Conservation (phyloP, 2,888 invertebrate genomes). For the Mythimna pallens region DNA sequence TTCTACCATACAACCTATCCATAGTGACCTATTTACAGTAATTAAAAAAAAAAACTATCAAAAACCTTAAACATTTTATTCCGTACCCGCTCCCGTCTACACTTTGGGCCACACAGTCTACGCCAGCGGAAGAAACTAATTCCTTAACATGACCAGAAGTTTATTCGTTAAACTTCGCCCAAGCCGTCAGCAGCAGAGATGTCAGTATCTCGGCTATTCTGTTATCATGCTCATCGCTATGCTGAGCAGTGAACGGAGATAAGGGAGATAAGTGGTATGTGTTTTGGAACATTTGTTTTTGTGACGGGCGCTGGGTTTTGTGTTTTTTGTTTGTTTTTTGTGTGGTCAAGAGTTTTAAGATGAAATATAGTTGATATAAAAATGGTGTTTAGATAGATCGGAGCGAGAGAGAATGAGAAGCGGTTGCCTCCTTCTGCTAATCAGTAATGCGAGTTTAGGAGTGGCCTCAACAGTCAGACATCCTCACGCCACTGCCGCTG, state of each 20-base stretch:
- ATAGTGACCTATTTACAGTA: too few species aligned
- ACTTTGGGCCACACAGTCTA: constrained; percentile 62
- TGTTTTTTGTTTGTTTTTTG: not conserved
- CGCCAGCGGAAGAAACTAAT: constrained; percentile 84
- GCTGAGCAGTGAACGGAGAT: constrained; percentile 35
- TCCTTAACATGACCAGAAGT: constrained; percentile 83
- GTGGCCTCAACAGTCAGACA: too few species aligned
- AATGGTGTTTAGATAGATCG: too few species aligned
- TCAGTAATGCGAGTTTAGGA: too few species aligned
- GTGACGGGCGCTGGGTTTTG: not conserved
- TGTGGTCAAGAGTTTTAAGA: not conserved
- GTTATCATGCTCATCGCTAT: constrained; percentile 60
- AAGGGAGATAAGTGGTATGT: constrained; percentile 32
- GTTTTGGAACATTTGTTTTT: not conserved
- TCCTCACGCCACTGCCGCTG: too few species aligned
- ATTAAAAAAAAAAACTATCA: too few species aligned
- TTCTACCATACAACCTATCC: too few species aligned
- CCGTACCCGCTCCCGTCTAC: constrained; percentile 44
- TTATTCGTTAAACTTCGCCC: constrained; percentile 85
- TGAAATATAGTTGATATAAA: too few species aligned
- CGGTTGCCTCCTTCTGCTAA: too few species aligned
- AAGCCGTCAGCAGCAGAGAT: constrained; percentile 72
- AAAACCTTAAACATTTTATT: too few species aligned
- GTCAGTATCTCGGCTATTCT: constrained; percentile 60
- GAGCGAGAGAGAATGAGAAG: too few species aligned